These are phyloP conservation scores for Mesoligia furuncula DNA, from an alignment of 2,888 invertebrate genomes.

Conservation along the genomic window DNA sequence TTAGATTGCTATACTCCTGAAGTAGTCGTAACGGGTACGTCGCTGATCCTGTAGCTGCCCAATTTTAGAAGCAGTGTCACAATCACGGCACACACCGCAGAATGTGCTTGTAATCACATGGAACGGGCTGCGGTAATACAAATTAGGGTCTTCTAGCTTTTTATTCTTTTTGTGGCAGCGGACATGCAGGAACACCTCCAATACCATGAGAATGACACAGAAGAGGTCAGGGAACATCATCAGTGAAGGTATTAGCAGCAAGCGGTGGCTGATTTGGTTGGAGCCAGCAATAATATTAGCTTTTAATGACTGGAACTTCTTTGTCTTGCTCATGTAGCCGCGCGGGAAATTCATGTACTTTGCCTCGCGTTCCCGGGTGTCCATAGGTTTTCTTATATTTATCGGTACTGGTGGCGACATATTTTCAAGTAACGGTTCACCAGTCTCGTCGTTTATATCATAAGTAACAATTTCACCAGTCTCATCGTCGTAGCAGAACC, in stretches of 20 bases:
- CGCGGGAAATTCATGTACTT: slow-evolving; percentile 76
- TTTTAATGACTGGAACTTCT: slow-evolving; percentile 80
- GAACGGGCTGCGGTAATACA: slow-evolving; percentile 93
- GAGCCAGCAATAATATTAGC: slow-evolving; percentile 82
- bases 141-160: slow-evolving; percentile 87
- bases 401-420: slow-evolving; percentile 46
- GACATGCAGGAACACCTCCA: slow-evolving; percentile 92
- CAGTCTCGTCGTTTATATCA: slow-evolving; percentile 88
- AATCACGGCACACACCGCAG: slow-evolving; percentile 92
- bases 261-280: slow-evolving; percentile 83
- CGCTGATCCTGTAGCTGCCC: slow-evolving; percentile 92
- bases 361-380: slow-evolving; percentile 28
- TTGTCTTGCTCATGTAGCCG: slow-evolving; percentile 77
- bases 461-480: slow-evolving; percentile 88
- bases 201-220: slow-evolving; percentile 85
- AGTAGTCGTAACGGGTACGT: slow-evolving; percentile 82
- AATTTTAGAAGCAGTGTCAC: slow-evolving; percentile 91
- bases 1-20: slow-evolving; percentile 78
- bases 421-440: slow-evolving; percentile 79
- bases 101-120: slow-evolving; percentile 92
- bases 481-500: slow-evolving; percentile 85
- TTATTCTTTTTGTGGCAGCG: slow-evolving; percentile 93
- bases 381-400: slow-evolving; percentile 27
- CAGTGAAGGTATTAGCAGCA: slow-evolving; percentile 91
- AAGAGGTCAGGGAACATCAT: slow-evolving; percentile 90